Percentiles rank a stretch among this genome's conserved stretches.
phyloP scores from a whole-genome alignment of 2,113 vertebrate species.

The Stigmatopora argus region DNA sequence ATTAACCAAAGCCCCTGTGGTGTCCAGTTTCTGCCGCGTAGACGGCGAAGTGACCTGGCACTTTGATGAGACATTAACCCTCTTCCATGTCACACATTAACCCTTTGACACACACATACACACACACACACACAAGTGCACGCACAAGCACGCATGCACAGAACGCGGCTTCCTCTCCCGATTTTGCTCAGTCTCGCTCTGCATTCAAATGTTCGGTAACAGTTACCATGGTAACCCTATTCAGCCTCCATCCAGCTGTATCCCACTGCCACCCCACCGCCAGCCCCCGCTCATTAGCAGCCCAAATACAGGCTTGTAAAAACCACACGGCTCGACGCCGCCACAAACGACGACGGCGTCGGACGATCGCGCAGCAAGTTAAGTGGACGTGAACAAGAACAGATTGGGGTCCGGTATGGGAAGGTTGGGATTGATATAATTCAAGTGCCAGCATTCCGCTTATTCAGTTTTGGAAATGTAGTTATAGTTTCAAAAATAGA shows the following conservation, averaged over 20 bases:
- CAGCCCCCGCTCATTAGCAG: constrained; percentile 50
- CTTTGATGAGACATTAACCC: constrained; percentile 67
- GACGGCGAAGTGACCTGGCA: constrained; percentile 51
- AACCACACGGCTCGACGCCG: constrained; percentile 21
- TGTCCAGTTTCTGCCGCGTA: constrained; percentile 37
- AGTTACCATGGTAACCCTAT: constrained; percentile 74
- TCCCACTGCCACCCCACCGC: constrained; percentile 39
- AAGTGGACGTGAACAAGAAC: background rate
- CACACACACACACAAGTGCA: constrained; percentile 6
- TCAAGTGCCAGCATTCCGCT: too few relatives aligned
- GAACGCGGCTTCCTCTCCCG: constrained; percentile 30
- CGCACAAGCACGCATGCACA: background rate
- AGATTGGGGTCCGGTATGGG: background rate
- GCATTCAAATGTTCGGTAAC: constrained; percentile 68
- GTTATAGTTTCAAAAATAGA: too few relatives aligned
- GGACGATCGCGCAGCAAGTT: background rate
- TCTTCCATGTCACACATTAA: constrained; percentile 61
- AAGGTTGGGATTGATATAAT: too few relatives aligned
- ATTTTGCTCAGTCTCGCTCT: constrained; percentile 42
- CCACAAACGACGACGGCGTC: background rate
- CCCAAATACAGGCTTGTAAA: constrained; percentile 43
- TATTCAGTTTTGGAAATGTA: too few relatives aligned
- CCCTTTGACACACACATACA: constrained; percentile 48
- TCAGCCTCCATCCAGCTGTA: constrained; percentile 68
- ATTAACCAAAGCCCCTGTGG: background rate